Evolutionary conservation across 1,140 invertebrate species (phyloP).

Genomic region (Drosophila lini): DNA sequence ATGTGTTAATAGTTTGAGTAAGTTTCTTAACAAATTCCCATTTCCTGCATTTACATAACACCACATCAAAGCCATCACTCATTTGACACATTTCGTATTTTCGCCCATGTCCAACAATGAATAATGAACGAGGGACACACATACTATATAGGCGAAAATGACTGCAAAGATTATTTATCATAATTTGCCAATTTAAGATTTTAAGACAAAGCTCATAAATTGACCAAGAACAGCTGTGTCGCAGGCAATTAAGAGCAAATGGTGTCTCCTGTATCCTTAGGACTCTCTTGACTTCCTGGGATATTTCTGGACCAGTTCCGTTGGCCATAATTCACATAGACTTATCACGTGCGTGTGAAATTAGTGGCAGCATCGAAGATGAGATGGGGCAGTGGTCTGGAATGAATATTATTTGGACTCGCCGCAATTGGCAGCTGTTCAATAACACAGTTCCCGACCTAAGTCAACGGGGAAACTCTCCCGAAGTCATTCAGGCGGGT

Average conservation of each 20-base stretch:
- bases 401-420: slow-evolving; percentile 55
- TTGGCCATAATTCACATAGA: slow-evolving; percentile 49
- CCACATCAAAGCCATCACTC: slow-evolving; percentile 34
- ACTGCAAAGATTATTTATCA: slow-evolving; percentile 25
- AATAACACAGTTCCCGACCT: slow-evolving; percentile 77
- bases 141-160: not conserved
- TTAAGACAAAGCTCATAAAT: slow-evolving; percentile 36
- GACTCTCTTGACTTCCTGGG: not conserved
- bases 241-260: slow-evolving; percentile 53
- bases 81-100: slow-evolving; percentile 23
- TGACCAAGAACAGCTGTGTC: slow-evolving; percentile 15
- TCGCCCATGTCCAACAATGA: slow-evolving; percentile 28
- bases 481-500: slow-evolving; percentile 61
- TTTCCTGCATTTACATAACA: slow-evolving; percentile 23
- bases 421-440: slow-evolving; percentile 78
- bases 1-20: not conserved
- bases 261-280: slow-evolving; percentile 16
- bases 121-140: slow-evolving; percentile 20
- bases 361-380: slow-evolving; percentile 1
- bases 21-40: not conserved
- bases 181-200: slow-evolving; percentile 40
- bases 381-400: slow-evolving; percentile 39
- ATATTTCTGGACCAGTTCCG: slow-evolving; percentile 24
- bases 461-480: slow-evolving; percentile 59
- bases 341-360: slow-evolving; percentile 54